Conservation (phyloP, 2,888 invertebrate species). For the Andrena chrysosceles region DNA sequence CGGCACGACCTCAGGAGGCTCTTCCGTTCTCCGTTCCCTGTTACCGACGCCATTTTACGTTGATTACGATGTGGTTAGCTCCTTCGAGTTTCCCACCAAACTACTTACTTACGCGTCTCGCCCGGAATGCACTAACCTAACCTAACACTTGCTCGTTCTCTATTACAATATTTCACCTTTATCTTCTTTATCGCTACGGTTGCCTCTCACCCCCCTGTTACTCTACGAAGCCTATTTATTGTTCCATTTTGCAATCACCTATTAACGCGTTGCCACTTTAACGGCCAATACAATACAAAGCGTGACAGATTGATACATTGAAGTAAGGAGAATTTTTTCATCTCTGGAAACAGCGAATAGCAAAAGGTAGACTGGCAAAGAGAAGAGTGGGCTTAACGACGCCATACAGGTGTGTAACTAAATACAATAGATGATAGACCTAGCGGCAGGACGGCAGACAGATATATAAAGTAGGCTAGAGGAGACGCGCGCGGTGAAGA, state of each 20-base stretch:
- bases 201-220: neutral
- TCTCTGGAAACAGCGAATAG: too few species aligned
- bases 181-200: neutral
- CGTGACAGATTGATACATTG: too few species aligned
- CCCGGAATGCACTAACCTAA: constrained; percentile 62
- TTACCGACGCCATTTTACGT: constrained; percentile 82
- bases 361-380: too few species aligned
- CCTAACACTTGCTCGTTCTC: constrained; percentile 46
- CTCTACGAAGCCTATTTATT: too few species aligned
- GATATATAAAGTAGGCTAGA: neutral
- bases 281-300: neutral
- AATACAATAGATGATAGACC: constrained; percentile 1
- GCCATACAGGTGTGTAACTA: too few species aligned
- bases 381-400: too few species aligned
- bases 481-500: constrained; percentile 31
- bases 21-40: constrained; percentile 61
- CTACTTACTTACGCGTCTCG: constrained; percentile 42
- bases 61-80: constrained; percentile 82
- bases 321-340: too few species aligned
- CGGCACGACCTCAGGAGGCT: constrained; percentile 66
- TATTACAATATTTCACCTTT: neutral
- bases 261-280: neutral
- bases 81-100: constrained; percentile 36
- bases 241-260: neutral
- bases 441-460: neutral